Percentiles rank a stretch among this genome's conserved stretches.
phyloP scores from a whole-genome alignment of 2,113 vertebrate genomes.

The Pimephales promelas region DNA sequence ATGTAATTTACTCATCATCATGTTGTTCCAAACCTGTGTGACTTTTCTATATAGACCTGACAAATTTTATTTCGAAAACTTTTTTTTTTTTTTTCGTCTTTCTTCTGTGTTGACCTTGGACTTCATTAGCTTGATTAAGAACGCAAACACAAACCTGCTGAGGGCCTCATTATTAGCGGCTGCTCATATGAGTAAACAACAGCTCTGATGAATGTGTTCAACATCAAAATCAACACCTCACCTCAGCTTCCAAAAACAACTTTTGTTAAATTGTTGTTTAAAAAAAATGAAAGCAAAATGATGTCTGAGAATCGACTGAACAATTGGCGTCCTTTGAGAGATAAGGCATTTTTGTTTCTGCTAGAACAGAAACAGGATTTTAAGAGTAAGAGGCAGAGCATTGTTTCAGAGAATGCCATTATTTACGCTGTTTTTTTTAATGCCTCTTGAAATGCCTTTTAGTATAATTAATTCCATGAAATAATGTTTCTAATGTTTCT shows the following conservation, averaged over 20 bases:
- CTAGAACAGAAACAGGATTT: background rate
- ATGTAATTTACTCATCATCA: background rate
- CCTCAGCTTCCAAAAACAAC: background rate
- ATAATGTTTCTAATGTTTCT: background rate
- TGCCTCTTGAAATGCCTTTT: background rate
- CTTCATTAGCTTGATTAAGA: conserved; percentile 47
- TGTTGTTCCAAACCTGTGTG: background rate
- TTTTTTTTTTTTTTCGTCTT: background rate
- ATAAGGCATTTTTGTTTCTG: background rate
- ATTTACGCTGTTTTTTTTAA: background rate
- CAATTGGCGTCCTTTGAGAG: background rate
- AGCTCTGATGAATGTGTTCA: conserved; percentile 12
- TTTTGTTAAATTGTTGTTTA: background rate
- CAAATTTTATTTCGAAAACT: background rate
- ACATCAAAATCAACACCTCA: conserved; percentile 29
- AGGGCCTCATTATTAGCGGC: conserved; percentile 39
- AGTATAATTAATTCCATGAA: background rate
- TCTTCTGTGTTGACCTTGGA: conserved; percentile 39
- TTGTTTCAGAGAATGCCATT: background rate
- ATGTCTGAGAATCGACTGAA: background rate
- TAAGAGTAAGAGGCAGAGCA: background rate
- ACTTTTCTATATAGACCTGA: background rate
- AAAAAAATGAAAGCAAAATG: background rate
- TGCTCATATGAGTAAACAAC: conserved; percentile 40
- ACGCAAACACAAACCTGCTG: conserved; percentile 24